phyloP scores from a whole-genome alignment of 2,113 vertebrate genomes.

The Anolis sagrei region DNA sequence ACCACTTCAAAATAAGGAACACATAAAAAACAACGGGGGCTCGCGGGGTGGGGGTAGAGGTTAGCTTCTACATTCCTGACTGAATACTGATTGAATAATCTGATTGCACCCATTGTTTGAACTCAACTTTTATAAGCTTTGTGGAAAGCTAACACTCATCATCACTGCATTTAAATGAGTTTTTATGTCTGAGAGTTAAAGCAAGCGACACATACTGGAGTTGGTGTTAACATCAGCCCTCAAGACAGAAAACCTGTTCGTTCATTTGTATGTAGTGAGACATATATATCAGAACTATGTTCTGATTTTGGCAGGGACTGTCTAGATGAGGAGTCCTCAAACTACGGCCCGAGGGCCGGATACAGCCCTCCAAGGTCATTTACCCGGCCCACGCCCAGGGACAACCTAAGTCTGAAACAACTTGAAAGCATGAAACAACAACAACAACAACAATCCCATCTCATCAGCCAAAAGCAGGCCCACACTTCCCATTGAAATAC shows the following conservation, averaged over 20 bases:
- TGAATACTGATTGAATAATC: slow-evolving; percentile 43
- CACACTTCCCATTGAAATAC: too few relatives aligned
- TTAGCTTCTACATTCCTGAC: not conserved
- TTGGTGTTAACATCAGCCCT: slow-evolving; percentile 44
- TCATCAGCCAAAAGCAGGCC: too few relatives aligned
- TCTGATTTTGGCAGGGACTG: too few relatives aligned
- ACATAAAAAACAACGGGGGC: slow-evolving; percentile 40
- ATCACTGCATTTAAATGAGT: slow-evolving; percentile 49
- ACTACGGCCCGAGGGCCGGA: too few relatives aligned
- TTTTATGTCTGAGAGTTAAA: slow-evolving; percentile 45
- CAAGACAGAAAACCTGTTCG: slow-evolving; percentile 23
- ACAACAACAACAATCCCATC: too few relatives aligned
- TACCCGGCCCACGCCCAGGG: too few relatives aligned
- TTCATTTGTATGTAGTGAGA: not conserved
- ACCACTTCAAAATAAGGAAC: slow-evolving; percentile 70
- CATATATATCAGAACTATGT: not conserved
- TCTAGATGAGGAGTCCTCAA: too few relatives aligned
- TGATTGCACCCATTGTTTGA: slow-evolving; percentile 55
- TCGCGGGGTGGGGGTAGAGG: too few relatives aligned
- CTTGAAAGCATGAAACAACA: too few relatives aligned
- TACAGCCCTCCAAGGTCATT: too few relatives aligned
- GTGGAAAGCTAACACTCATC: slow-evolving; percentile 56
- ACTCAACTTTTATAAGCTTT: slow-evolving; percentile 56
- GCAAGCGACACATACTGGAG: slow-evolving; percentile 11
- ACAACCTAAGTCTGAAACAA: too few relatives aligned